Evolutionary conservation across 2,113 vertebrate species (phyloP).

Genomic region (Sander lucioperca): DNA sequence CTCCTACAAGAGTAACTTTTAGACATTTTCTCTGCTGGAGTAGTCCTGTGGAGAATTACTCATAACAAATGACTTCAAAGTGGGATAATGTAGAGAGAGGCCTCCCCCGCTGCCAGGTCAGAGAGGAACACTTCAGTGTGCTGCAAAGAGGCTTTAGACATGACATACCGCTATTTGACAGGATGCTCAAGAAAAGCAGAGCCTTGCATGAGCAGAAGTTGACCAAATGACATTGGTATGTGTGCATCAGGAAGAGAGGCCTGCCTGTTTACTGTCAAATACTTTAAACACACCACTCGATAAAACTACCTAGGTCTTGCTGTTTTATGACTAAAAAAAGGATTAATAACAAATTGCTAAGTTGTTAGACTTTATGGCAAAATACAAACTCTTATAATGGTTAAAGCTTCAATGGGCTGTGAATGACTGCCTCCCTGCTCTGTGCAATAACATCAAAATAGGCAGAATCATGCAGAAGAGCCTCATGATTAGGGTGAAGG

Average conservation of each 20-base stretch:
- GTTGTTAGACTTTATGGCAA: conserved; percentile 49
- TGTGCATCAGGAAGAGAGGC: conserved; percentile 37
- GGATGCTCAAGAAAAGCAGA: conserved; percentile 58
- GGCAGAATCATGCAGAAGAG: conserved; percentile 32
- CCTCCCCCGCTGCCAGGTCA: conserved; percentile 56
- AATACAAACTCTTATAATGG: conserved; percentile 18
- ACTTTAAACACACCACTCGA: conserved; percentile 44
- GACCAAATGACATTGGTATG: conserved; percentile 61
- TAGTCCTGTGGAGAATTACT: conserved; percentile 77
- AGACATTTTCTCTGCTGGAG: conserved; percentile 70
- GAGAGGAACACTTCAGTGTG: conserved; percentile 52
- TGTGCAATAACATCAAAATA: conserved; percentile 43
- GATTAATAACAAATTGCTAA: conserved; percentile 22
- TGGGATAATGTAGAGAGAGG: conserved; percentile 41
- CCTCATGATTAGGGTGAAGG: conserved; percentile 41
- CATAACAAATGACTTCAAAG: conserved; percentile 84
- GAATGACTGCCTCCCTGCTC: conserved; percentile 54
- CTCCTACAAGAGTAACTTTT: conserved; percentile 52
- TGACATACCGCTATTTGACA: conserved; percentile 73
- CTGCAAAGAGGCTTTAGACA: conserved; percentile 41
- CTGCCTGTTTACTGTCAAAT: conserved; percentile 57
- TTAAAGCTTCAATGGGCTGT: conserved; percentile 44
- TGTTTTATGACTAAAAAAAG: conserved; percentile 40
- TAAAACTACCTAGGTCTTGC: conserved; percentile 17
- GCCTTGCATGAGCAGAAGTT: conserved; percentile 43